Conservation (phyloP, 2,888 invertebrate species). For the Listrodromus nycthemerus region DNA sequence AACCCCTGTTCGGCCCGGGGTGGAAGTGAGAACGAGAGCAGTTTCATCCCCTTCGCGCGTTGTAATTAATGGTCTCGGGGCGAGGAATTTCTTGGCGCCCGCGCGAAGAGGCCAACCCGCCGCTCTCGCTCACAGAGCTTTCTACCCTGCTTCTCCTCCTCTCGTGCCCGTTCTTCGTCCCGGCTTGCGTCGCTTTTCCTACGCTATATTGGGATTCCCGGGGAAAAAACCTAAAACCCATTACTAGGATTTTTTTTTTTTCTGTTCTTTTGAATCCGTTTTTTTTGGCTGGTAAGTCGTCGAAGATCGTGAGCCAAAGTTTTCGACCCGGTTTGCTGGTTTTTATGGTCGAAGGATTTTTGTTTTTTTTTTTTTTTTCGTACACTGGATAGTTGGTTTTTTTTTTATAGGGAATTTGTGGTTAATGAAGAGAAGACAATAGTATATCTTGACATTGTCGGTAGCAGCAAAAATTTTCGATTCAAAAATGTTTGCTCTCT, state of each 20-base stretch:
- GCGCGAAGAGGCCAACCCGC: conserved; percentile 43
- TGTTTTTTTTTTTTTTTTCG: neutral
- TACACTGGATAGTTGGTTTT: neutral
- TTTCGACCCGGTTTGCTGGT: conserved; percentile 15
- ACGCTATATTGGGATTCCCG: conserved; percentile 59
- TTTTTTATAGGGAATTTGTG: neutral
- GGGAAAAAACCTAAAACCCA: conserved; percentile 61
- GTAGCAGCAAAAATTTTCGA: no score
- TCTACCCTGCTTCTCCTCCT: conserved; percentile 4
- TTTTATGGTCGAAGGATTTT: neutral
- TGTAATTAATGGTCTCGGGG: conserved; percentile 65
- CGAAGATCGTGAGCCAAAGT: neutral
- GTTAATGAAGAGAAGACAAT: no score
- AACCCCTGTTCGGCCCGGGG: neutral
- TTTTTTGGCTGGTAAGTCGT: neutral
- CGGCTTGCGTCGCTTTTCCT: conserved; percentile 37
- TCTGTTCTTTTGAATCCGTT: neutral
- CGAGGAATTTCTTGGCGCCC: conserved; percentile 57
- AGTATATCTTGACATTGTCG: no score
- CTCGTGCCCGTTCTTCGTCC: neutral
- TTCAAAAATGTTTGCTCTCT: no score
- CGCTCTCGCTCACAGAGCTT: conserved; percentile 35
- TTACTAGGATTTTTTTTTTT: conserved; percentile 57
- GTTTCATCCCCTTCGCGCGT: conserved; percentile 62
- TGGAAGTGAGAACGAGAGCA: conserved; percentile 46